Percentiles rank a stretch among this genome's conserved stretches.
phyloP scores from a whole-genome alignment of 2,888 invertebrate genomes.

The Anaspis maculata region DNA sequence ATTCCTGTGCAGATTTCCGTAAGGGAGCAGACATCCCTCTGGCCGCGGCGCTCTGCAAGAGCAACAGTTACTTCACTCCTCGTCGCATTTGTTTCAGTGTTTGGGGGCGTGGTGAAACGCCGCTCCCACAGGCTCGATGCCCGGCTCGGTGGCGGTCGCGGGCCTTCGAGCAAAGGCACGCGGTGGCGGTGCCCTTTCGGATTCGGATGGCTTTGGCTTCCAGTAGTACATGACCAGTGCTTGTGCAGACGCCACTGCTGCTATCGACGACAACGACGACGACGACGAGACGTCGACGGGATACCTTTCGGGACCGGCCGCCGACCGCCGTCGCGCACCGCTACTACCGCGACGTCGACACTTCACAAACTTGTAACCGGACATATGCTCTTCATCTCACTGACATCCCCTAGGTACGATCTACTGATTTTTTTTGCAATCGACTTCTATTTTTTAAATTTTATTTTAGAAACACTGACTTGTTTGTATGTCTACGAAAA shows the following conservation, averaged over 20 bases:
- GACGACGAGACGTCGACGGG: no score
- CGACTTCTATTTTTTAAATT: no score
- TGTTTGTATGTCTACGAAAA: no score
- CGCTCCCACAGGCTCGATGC: slow-evolving; percentile 37
- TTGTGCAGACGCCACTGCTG: slow-evolving; percentile 19
- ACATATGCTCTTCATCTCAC: slow-evolving; percentile 7
- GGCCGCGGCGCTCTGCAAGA: slow-evolving; percentile 32
- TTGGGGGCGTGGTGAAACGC: slow-evolving; percentile 39
- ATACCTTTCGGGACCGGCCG: slow-evolving; percentile 3
- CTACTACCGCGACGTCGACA: slow-evolving; percentile 4
- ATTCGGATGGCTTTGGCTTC: no score
- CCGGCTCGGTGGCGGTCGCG: slow-evolving; percentile 30
- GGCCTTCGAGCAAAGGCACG: slow-evolving; percentile 24
- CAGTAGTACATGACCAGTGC: slow-evolving; percentile 28
- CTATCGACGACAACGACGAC: slow-evolving; percentile 6
- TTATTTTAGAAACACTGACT: no score
- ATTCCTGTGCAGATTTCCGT: slow-evolving; percentile 46
- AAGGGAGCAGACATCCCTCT: slow-evolving; percentile 33
- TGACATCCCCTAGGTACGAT: slow-evolving; percentile 10
- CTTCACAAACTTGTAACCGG: slow-evolving; percentile 7
- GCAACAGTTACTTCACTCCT: slow-evolving; percentile 42
- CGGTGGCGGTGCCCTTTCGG: slow-evolving; percentile 24
- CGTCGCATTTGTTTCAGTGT: slow-evolving; percentile 40
- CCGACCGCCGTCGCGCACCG: slow-evolving; percentile 5
- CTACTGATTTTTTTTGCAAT: no score